These are phyloP conservation scores for Amblyjoppa proteus DNA, from an alignment of 2,888 invertebrate genomes.

Conservation along the genomic window DNA sequence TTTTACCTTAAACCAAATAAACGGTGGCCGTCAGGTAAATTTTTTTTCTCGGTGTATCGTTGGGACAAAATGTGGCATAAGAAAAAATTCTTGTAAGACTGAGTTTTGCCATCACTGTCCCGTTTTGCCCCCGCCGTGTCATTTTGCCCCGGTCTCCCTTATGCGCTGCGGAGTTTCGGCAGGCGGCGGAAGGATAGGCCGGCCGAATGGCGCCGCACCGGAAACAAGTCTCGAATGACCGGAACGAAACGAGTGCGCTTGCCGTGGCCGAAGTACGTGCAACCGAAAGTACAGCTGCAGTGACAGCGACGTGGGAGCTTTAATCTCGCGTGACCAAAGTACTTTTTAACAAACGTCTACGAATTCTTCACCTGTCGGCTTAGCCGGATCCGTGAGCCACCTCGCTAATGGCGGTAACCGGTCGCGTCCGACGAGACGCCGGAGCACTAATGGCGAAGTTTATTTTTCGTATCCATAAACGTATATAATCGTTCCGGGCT, in stretches of 20 bases:
- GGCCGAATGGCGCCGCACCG: conserved; percentile 1
- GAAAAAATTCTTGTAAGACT: too few species aligned
- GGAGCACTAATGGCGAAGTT: not conserved
- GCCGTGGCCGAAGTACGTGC: not conserved
- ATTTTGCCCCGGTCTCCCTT: too few species aligned
- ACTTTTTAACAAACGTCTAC: conserved; percentile 73
- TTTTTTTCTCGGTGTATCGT: too few species aligned
- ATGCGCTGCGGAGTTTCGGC: conserved; percentile 52
- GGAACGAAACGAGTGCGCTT: not conserved
- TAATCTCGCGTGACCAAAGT: conserved; percentile 76
- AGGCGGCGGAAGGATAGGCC: not conserved
- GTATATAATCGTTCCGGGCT: not conserved
- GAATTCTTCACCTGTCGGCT: conserved; percentile 70
- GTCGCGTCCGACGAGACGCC: conserved; percentile 49
- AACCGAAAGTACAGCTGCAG: conserved; percentile 30
- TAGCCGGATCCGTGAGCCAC: conserved; percentile 38
- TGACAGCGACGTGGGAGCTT: conserved; percentile 27
- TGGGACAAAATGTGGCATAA: too few species aligned
- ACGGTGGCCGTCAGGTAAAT: too few species aligned
- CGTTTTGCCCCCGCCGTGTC: too few species aligned
- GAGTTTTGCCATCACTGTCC: too few species aligned
- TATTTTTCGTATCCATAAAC: not conserved
- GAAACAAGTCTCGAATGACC: conserved; percentile 38
- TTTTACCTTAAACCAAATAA: too few species aligned
- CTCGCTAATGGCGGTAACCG: conserved; percentile 64